Evolutionary conservation across 2,113 vertebrate genomes (phyloP).

Genomic region (Indicator maculatus): DNA sequence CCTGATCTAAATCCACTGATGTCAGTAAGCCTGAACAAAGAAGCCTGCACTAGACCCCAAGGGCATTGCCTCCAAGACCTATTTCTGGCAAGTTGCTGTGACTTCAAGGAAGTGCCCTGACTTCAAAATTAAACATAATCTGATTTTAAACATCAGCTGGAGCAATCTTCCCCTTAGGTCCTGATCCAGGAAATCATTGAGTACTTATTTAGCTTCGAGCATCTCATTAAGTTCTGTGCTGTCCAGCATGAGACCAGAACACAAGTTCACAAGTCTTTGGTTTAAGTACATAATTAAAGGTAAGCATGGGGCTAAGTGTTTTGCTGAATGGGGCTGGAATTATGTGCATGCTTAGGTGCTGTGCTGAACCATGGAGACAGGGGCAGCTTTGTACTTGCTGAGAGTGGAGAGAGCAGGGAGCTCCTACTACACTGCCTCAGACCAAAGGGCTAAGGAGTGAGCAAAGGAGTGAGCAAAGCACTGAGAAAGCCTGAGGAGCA

Average conservation of each 20-base stretch:
- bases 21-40: background rate
- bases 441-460: accelerated
- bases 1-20: background rate
- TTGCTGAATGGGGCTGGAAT: background rate
- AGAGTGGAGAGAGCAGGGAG: background rate
- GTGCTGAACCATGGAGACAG: background rate
- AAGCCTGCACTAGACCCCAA: background rate
- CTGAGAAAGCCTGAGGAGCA: background rate
- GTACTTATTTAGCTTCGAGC: background rate
- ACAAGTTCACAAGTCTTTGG: background rate
- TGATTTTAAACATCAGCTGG: constrained; percentile 28
- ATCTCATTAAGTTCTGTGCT: constrained; percentile 11
- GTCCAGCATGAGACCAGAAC: background rate
- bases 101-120: background rate
- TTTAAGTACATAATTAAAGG: constrained; percentile 60
- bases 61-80: background rate
- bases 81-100: background rate
- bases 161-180: constrained; percentile 27
- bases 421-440: accelerated
- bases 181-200: constrained; percentile 50
- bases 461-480: background rate
- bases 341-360: background rate
- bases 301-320: constrained; percentile 38
- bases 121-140: background rate
- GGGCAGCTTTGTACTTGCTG: background rate